phyloP scores from a whole-genome alignment of 2,888 invertebrate species.

The Nomada flava region DNA sequence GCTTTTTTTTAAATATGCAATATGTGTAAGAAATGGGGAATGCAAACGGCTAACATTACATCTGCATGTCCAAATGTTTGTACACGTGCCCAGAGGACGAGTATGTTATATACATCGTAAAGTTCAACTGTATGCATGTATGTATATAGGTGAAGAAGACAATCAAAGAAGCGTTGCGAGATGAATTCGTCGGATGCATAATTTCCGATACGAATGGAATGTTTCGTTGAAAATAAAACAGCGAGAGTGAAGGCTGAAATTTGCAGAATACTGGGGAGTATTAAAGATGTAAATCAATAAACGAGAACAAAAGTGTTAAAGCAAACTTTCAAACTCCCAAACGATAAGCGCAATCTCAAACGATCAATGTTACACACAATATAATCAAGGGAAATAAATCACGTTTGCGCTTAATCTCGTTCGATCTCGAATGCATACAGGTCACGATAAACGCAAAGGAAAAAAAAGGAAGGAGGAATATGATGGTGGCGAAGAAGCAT shows the following conservation, averaged over 20 bases:
- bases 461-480: background rate
- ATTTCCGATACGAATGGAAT: background rate
- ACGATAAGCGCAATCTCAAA: slow-evolving; percentile 20
- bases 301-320: background rate
- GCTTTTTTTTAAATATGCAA: background rate
- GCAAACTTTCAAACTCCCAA: background rate
- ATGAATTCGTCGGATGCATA: slow-evolving; percentile 19
- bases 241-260: background rate
- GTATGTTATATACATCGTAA: background rate
- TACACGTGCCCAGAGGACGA: slow-evolving; percentile 4
- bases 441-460: background rate
- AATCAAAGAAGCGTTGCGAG: slow-evolving; percentile 55
- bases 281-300: background rate
- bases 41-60: slow-evolving; percentile 20
- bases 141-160: slow-evolving; percentile 17
- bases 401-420: background rate
- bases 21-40: background rate
- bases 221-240: background rate
- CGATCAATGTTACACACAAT: slow-evolving; percentile 2
- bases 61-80: slow-evolving; percentile 5
- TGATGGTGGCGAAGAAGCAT: slow-evolving; percentile 5
- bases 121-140: background rate
- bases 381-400: background rate
- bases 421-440: background rate
- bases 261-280: background rate